A percentile compares a stretch with the other conserved stretches of the same genome.
Conservation (phyloP, 2,113 vertebrate genomes). For the Herpetotheres cachinnans region DNA sequence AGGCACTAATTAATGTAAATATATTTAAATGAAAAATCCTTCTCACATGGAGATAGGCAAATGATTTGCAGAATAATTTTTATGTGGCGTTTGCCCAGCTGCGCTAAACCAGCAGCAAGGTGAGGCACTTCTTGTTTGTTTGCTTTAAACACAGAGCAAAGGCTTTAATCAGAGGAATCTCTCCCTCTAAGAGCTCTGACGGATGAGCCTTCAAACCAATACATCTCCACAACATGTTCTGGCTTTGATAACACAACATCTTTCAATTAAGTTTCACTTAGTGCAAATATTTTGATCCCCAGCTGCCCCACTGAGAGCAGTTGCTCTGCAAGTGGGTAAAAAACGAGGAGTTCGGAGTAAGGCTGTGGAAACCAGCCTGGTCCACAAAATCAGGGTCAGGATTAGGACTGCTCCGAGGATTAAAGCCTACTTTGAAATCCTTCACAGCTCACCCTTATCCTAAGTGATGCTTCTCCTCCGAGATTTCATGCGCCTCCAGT, state of each 20-base stretch:
- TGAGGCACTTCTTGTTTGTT: neutral
- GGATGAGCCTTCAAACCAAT: neutral
- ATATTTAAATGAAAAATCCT: slow-evolving; percentile 14
- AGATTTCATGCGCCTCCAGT: neutral
- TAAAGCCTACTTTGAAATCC: neutral
- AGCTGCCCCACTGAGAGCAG: neutral
- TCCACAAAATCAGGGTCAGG: neutral
- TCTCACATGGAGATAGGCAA: slow-evolving; percentile 41
- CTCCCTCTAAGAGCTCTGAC: neutral
- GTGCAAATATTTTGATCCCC: neutral
- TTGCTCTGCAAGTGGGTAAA: neutral
- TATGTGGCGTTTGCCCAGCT: neutral
- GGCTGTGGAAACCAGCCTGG: neutral
- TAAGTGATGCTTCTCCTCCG: neutral
- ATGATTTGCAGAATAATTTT: neutral
- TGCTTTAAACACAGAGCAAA: neutral
- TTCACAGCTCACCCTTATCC: neutral
- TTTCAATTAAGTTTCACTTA: neutral
- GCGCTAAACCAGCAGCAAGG: neutral
- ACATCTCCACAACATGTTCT: neutral
- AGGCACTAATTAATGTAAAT: slow-evolving; percentile 32
- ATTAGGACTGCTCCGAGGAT: neutral
- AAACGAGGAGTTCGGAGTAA: neutral
- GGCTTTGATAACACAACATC: neutral
- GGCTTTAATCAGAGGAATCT: neutral